Evolutionary conservation across 2,797 vertebrate genomes (phyloP).

Genomic region (Nothura maculosa): DNA sequence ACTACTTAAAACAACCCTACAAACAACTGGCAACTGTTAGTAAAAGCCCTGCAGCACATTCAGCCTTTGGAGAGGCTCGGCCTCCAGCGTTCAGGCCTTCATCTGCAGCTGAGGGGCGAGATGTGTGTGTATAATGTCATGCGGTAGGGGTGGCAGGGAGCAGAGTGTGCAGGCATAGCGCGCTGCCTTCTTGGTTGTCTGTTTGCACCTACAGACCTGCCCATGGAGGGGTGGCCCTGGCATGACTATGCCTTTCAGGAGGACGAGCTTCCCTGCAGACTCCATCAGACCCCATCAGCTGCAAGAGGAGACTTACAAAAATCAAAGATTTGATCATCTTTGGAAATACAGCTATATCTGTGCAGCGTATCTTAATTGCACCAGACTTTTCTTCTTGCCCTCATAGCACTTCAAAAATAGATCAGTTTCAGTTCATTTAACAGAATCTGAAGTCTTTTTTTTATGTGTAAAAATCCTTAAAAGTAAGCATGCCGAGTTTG

Average conservation of each 20-base stretch:
- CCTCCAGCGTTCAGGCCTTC: no score
- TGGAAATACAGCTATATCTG: background rate
- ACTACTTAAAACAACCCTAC: no score
- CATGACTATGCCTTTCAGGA: background rate
- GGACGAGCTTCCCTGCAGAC: background rate
- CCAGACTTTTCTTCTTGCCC: background rate
- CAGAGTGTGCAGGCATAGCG: no score
- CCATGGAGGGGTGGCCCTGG: background rate
- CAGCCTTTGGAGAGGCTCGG: no score
- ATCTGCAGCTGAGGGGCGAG: no score
- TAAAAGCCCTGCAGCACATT: no score
- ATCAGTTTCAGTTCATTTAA: background rate
- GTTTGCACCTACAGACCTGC: background rate
- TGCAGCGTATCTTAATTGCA: background rate
- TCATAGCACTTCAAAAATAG: background rate
- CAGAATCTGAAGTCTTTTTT: background rate
- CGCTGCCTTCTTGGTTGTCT: no score
- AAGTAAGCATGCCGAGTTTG: accelerated
- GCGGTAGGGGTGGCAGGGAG: no score
- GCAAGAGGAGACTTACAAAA: background rate
- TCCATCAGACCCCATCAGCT: background rate
- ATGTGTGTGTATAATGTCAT: no score
- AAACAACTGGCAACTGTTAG: no score
- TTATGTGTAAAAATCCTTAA: background rate
- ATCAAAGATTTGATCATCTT: background rate